phyloP scores from a whole-genome alignment of 2,113 vertebrate genomes.

The Elephantulus edwardii region DNA sequence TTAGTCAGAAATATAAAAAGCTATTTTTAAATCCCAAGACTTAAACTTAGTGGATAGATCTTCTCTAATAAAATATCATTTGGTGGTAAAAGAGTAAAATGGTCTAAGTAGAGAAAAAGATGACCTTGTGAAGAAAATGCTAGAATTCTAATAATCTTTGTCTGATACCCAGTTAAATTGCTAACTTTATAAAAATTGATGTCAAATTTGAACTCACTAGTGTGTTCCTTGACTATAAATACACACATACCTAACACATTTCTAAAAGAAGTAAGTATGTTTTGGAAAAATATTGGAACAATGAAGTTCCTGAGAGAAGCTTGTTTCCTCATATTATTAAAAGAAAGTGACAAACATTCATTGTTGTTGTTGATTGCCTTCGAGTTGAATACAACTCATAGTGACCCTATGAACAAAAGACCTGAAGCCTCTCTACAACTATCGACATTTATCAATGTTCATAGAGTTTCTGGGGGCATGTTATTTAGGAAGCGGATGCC shows the following conservation, averaged over 20 bases:
- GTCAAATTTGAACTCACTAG: conserved; percentile 70
- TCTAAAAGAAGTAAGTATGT: conserved; percentile 76
- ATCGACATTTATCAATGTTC: too few species aligned
- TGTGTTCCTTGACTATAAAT: conserved; percentile 80
- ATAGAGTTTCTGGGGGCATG: too few species aligned
- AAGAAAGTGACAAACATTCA: conserved; percentile 82
- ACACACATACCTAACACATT: conserved; percentile 75
- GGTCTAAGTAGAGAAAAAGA: conserved; percentile 59
- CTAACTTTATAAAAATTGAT: conserved; percentile 77
- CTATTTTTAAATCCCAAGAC: conserved; percentile 52
- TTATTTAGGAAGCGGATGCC: too few species aligned
- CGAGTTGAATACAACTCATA: too few species aligned
- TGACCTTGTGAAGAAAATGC: conserved; percentile 76
- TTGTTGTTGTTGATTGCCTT: too few species aligned
- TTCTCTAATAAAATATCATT: conserved; percentile 44
- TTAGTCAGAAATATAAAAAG: conserved; percentile 34
- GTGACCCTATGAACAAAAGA: too few species aligned
- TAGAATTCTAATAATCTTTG: conserved; percentile 73
- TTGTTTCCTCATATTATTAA: conserved; percentile 84
- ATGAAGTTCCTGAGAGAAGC: conserved; percentile 80
- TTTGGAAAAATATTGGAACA: conserved; percentile 77
- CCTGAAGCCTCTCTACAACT: too few species aligned
- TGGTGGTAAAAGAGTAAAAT: conserved; percentile 61
- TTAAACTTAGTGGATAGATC: conserved; percentile 52
- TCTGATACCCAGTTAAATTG: conserved; percentile 76